Evolutionary conservation across 2,797 vertebrate genomes (phyloP), one percentile per base, ranked within the genome.

Genomic region (Periophthalmus magnuspinnatus): DNA sequence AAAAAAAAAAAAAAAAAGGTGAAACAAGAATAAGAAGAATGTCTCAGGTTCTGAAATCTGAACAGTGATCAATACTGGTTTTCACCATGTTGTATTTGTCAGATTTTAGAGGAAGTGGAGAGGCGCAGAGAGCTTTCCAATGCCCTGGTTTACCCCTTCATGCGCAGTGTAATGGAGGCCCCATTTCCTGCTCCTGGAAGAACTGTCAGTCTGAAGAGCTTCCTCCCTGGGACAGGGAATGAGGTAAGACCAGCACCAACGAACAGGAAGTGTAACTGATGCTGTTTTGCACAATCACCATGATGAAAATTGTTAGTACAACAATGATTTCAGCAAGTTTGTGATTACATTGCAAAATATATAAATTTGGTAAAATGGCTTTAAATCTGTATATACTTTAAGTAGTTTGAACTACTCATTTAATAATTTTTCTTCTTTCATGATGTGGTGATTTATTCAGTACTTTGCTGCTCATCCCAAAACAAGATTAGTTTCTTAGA

Each of bases 101-200:
- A 99, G 98, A 96, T 99, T 82, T 85, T 99, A 88, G 98, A 98
- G 82, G 97, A 99, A 91, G 97, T 97, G 77, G 97, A 99, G 89
- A 95, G 96, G 73, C 94, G 98, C 68, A 82, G 97, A 83, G 95
- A 97, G 83, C 95, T 97, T 84, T 97, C 96, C 65, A 94, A 96
- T 1, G 95, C 96, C 0, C 92, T 99, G 0, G 98, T 99, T 33
- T 91, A 96, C 81, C 95, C 97, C 0, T 99, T 99, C 80, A 98
- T 99, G 98, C 93, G 94, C 2, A 97, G 95, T 2, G 96, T 99
- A 45, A 98, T 99, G 96, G 98, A 99, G 88, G 96, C 98, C 0
- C 97, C 98, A 0, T 98, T 99, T 79, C 98, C 98, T 1, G 98
- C 96, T 22, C 97, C 98, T 0, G 98, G 98, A 41, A 91, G 94